Conservation (phyloP, 1,140 invertebrate species). For the Latrodectus geometricus region DNA sequence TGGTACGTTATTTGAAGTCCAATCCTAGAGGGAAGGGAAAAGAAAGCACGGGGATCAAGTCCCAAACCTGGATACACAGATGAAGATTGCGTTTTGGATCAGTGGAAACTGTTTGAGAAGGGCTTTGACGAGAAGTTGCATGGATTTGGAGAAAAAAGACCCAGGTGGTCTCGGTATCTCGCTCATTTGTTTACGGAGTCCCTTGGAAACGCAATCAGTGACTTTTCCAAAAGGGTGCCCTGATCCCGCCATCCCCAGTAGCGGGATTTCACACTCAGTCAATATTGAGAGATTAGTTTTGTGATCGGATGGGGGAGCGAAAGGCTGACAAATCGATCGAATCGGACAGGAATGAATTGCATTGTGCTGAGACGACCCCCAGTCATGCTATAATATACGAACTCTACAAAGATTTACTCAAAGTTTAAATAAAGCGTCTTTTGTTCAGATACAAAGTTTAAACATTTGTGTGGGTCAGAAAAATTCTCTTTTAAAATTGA, state of each 20-base stretch:
- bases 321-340: slow-evolving; percentile 49
- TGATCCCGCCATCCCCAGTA: not conserved
- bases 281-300: slow-evolving; percentile 59
- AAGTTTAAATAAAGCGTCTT: too few relatives aligned
- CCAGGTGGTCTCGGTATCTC: slow-evolving; percentile 40
- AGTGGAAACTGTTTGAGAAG: not conserved
- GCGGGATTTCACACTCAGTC: slow-evolving; percentile 8
- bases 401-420: too few relatives aligned
- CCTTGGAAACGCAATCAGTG: slow-evolving; percentile 38
- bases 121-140: not conserved
- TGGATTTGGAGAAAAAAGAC: slow-evolving; percentile 4
- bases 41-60: not conserved
- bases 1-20: too few relatives aligned
- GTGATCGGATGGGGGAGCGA: not conserved
- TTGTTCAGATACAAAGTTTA: too few relatives aligned
- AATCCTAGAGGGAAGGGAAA: not conserved
- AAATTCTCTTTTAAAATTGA: too few relatives aligned
- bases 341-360: not conserved
- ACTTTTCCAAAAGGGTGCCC: not conserved
- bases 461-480: too few relatives aligned
- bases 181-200: slow-evolving; percentile 51
- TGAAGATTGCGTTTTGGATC: slow-evolving; percentile 39
- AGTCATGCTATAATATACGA: too few relatives aligned
- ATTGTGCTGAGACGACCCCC: too few relatives aligned
- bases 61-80: slow-evolving; percentile 11